Base-by-base conservation (phyloP, 2,888 invertebrate genomes). In the Ethmia dodecea region DNA sequence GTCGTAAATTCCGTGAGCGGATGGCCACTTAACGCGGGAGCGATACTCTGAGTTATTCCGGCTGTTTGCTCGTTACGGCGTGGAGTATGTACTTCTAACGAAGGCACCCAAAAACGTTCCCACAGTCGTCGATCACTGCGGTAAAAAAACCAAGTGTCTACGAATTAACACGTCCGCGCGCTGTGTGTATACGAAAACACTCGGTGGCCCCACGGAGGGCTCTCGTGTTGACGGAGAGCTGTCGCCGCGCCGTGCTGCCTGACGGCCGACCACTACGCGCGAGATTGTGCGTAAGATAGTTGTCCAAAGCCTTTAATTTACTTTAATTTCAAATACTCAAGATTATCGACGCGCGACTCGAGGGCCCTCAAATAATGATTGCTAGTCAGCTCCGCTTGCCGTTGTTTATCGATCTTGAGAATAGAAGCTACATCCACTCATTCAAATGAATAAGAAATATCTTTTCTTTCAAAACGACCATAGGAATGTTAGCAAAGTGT, bases 81-180 rank as follows among this genome's bases (percentile, higher is more conserved):
- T 66, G 56, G 67, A 80, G 73, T 73, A 75, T 69, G 76, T 75
- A 75, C 80, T 83, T 72, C 72, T 79, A 76, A 81, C 73, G 78
- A 78, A 83, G 72, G 76, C 81, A 78, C 72, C 80, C 66, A 68
- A 77, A 76, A 79, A 66, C 60, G 67, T 86, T 86, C 86, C 86
- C 86, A 86, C 86, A 84, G 83, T 81, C 83, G 75, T 79, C 84
- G 77, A 81, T 80, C 78, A 75, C 73, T 57, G 67, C 72, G 62
- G 74, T 79, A 76, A 83, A 83, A 74, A 83, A 78, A 73, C 73
- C 70, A 72, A 77, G 72, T 81, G 72, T 81, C 84, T 83, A 83
- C 71, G 81, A 86, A 86, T 86, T 86, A 86, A 86, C 86, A 86
- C 86, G 83, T 86, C 80, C 67, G 72, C 59, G 66, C 68, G 70